Evolutionary conservation across 2,113 vertebrate species (phyloP).

Genomic region (Neolamprologus caudopunctatus): DNA sequence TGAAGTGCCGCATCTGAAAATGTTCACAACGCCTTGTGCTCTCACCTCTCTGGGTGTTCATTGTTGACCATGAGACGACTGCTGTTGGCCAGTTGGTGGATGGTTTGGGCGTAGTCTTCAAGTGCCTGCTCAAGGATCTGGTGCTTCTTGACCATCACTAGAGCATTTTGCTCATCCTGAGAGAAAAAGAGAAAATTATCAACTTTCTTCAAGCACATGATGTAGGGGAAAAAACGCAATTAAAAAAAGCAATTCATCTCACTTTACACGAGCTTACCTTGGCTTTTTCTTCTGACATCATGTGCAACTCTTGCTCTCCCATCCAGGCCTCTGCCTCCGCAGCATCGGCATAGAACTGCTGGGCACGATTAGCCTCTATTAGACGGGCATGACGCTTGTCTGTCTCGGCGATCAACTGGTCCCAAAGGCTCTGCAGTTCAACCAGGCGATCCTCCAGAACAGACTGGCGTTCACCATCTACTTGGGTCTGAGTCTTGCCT

Average conservation of each 20-base stretch:
- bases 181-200: not conserved
- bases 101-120: conserved; percentile 84
- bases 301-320: conserved; percentile 93
- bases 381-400: conserved; percentile 77
- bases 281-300: conserved; percentile 93
- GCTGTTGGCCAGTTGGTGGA: conserved; percentile 83
- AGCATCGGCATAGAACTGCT: conserved; percentile 87
- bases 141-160: conserved; percentile 90
- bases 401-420: conserved; percentile 74
- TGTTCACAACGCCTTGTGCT: not conserved
- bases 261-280: conserved; percentile 68
- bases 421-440: conserved; percentile 80
- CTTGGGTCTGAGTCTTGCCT: conserved; percentile 56
- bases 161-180: conserved; percentile 87
- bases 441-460: conserved; percentile 71
- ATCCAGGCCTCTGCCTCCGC: conserved; percentile 92
- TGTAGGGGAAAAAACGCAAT: not conserved
- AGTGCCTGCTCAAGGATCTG: conserved; percentile 84
- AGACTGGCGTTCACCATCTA: conserved; percentile 64
- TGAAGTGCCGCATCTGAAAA: not conserved
- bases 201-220: not conserved
- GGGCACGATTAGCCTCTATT: conserved; percentile 77
- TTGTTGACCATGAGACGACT: conserved; percentile 84
- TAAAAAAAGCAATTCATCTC: not conserved
- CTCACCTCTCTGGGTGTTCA: conserved; percentile 86